Evolutionary conservation across 2,113 vertebrate genomes (phyloP).

Genomic region (Beaufortia kweichowensis): DNA sequence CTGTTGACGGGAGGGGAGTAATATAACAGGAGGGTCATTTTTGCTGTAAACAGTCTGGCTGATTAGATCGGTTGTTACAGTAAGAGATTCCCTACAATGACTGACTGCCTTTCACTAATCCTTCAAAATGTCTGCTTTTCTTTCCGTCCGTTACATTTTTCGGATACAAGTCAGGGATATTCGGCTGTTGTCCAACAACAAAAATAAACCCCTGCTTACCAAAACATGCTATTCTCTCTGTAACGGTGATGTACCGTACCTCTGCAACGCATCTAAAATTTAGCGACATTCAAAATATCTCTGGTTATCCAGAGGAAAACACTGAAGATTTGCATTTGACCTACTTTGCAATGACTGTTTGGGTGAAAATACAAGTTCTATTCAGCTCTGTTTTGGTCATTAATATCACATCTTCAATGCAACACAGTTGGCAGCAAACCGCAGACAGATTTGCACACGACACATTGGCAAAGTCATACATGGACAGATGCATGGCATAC

Average conservation of each 20-base stretch:
- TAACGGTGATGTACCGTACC: not conserved
- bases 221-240: not conserved
- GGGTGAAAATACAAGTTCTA: slow-evolving; percentile 3
- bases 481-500: not conserved
- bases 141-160: not conserved
- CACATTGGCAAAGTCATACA: not conserved
- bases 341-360: slow-evolving; percentile 11
- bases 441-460: not conserved
- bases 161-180: not conserved
- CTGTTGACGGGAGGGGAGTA: not conserved
- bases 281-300: not conserved
- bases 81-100: slow-evolving; percentile 55
- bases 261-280: not conserved
- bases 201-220: slow-evolving; percentile 1
- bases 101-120: slow-evolving; percentile 64
- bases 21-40: not conserved
- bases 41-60: slow-evolving; percentile 44
- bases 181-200: not conserved
- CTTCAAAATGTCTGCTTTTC: not conserved
- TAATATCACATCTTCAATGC: slow-evolving; percentile 20
- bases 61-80: slow-evolving; percentile 68
- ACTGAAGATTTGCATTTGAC: slow-evolving; percentile 13
- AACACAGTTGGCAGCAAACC: not conserved
- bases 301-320: not conserved
- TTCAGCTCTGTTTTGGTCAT: slow-evolving; percentile 10